phyloP scores from a whole-genome alignment of 2,888 invertebrate genomes.

The Tetheella fluctuosa region DNA sequence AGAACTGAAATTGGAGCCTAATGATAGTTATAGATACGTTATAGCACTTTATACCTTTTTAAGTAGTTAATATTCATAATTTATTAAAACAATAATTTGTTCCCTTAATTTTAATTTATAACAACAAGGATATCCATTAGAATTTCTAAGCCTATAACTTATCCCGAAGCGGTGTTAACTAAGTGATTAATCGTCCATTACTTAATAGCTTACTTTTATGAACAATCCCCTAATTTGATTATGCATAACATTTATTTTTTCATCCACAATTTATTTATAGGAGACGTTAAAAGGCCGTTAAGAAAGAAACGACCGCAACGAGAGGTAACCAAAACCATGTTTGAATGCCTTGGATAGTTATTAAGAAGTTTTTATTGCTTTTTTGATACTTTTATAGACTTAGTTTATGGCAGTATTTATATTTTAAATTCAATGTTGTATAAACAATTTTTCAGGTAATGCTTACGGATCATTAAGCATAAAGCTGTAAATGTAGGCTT shows the following conservation, averaged over 20 bases:
- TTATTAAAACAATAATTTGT: neutral
- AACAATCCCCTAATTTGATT: constrained; percentile 55
- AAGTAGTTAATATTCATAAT: neutral
- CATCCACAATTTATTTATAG: constrained; percentile 52
- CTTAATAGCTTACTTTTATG: constrained; percentile 51
- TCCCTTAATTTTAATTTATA: neutral
- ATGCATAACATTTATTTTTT: constrained; percentile 49
- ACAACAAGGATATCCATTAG: neutral
- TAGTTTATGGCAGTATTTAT: constrained; percentile 46
- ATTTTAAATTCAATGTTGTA: constrained; percentile 37
- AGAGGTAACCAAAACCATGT: constrained; percentile 42
- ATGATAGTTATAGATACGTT: too few species aligned
- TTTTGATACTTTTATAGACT: constrained; percentile 54
- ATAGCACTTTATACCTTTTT: too few species aligned
- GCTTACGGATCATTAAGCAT: constrained; percentile 25
- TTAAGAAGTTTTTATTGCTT: constrained; percentile 51
- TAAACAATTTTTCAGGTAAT: constrained; percentile 29
- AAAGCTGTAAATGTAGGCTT: neutral
- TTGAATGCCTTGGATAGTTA: constrained; percentile 46
- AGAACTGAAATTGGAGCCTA: too few species aligned
- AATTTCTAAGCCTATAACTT: constrained; percentile 42
- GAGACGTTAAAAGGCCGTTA: constrained; percentile 53
- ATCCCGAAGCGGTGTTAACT: constrained; percentile 36
- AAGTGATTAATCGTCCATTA: constrained; percentile 37
- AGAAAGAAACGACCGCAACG: constrained; percentile 36